Base-by-base conservation (phyloP, 1,140 invertebrate species). In the Nasonia vitripennis region DNA sequence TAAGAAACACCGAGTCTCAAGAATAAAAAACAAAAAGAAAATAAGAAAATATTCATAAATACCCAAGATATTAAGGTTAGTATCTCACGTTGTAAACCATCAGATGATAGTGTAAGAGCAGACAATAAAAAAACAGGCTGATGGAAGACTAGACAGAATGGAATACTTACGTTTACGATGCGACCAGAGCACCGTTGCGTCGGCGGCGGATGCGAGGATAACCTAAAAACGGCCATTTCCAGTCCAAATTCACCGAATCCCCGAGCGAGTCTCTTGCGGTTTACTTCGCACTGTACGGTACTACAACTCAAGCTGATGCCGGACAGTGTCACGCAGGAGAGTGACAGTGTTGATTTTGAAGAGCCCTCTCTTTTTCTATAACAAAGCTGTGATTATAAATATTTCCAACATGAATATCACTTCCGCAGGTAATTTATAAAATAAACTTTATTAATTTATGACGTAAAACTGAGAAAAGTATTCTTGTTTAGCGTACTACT, bases 341-440 rank as follows among this genome's bases (percentile, higher is more conserved):
- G 55, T 62, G 55, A 62, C 55, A 62, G 55, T 62, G 55, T 62
- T 62, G 55, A 62, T 62, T 62, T 62, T 62, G 55, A 17, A 62
- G 55, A 62, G 17, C 17, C 27, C 27, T 62, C n/a, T n/a, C 55
- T n/a, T 62, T 62, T 62, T n/a, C 55, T 62, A 17, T n/a, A 20
- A n/a, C 20, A 37, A 37, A n/a, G 17, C 20, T n/a, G 55, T 6
- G 4, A 17, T 20, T 7, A 7, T 11, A 31, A 81, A 75, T 62
- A 41, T 20, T 31, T 78, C 34, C 5, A 93, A 91, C 70, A 94
- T 94, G 93, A 94, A 94, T 89, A 94, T 94, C 78, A 94, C 93
- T 68, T 94, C 93, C 37, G 93, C 93, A 89, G 93, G 93, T 94
- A 88, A 86, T 68, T 84, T 41, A 62, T 62, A 62, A 62, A 62